These are phyloP conservation scores for Parotocinclus haroldoi DNA, from an alignment of 2,797 vertebrate genomes.

Conservation along the genomic window DNA sequence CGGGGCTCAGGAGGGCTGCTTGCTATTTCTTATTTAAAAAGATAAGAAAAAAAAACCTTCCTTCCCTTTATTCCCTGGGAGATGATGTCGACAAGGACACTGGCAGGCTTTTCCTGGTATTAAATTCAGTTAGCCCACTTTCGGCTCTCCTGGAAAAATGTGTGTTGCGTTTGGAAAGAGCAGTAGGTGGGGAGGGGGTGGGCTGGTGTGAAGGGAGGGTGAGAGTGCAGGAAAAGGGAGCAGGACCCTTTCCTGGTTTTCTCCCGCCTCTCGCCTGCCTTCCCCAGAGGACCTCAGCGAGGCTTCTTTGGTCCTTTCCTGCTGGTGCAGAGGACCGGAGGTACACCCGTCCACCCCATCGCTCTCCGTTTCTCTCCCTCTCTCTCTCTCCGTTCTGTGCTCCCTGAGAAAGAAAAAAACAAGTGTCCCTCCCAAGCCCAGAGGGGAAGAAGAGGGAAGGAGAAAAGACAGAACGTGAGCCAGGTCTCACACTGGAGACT, in stretches of 20 bases:
- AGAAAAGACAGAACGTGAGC: slow-evolving; percentile 51
- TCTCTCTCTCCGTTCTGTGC: slow-evolving; percentile 33
- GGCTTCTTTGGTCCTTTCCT: slow-evolving; percentile 51
- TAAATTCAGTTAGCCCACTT: slow-evolving; percentile 52
- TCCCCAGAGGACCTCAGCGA: slow-evolving; percentile 45
- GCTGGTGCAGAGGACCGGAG: slow-evolving; percentile 49
- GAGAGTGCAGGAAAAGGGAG: slow-evolving; percentile 47
- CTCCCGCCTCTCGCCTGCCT: slow-evolving; percentile 23
- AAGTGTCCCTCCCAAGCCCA: slow-evolving; percentile 52
- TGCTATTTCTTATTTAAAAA: slow-evolving; percentile 58
- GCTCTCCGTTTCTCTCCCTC: slow-evolving; percentile 22
- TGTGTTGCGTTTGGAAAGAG: slow-evolving; percentile 71
- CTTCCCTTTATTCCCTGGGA: slow-evolving; percentile 61
- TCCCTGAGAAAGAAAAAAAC: slow-evolving; percentile 60
- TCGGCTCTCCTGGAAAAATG: slow-evolving; percentile 65
- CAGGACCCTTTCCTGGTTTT: slow-evolving; percentile 47
- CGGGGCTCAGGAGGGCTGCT: slow-evolving; percentile 42
- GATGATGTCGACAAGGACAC: slow-evolving; percentile 62
- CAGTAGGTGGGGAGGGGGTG: slow-evolving; percentile 49
- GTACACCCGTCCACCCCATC: slow-evolving; percentile 42
- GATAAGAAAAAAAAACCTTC: slow-evolving; percentile 52
- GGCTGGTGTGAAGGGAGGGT: slow-evolving; percentile 36
- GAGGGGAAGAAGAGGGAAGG: slow-evolving; percentile 50
- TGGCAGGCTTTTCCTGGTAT: slow-evolving; percentile 57
- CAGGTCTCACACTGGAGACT: slow-evolving; percentile 54